Evolutionary conservation across 2,888 invertebrate genomes (phyloP).

Genomic region (Chaetoderma sp.): DNA sequence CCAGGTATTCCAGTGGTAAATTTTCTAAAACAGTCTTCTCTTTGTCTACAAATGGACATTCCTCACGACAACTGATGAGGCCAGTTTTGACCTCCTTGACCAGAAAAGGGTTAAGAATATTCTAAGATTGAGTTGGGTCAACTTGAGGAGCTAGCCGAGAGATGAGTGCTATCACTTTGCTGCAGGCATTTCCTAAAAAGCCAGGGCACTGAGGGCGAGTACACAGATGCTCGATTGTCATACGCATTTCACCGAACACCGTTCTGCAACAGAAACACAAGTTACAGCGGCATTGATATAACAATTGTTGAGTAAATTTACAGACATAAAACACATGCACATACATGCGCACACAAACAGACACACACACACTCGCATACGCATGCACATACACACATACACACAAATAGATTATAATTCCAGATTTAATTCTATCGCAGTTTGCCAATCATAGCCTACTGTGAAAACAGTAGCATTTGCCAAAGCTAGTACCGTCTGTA

Average conservation of each 20-base stretch:
- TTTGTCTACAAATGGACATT: too few species aligned
- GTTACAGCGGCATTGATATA: neutral
- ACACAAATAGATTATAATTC: too few species aligned
- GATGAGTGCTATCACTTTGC: constrained; percentile 78
- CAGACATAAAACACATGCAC: neutral
- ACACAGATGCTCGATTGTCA: constrained; percentile 79
- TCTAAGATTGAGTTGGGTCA: too few species aligned
- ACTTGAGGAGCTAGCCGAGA: constrained; percentile 80
- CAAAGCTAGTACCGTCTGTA: too few species aligned
- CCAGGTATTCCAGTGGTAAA: too few species aligned
- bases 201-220: constrained; percentile 79
- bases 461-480: neutral
- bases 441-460: neutral
- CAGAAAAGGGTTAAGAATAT: too few species aligned
- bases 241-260: constrained; percentile 88
- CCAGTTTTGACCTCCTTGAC: too few species aligned
- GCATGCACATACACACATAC: too few species aligned
- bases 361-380: too few species aligned
- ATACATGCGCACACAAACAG: too few species aligned
- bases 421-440: neutral
- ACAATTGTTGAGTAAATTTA: constrained; percentile 1
- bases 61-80: too few species aligned
- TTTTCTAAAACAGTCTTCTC: too few species aligned
- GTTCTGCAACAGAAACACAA: constrained; percentile 56
- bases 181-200: constrained; percentile 75